Evolutionary conservation across 2,113 vertebrate species (phyloP).

Genomic region (Cnemophilus loriae): DNA sequence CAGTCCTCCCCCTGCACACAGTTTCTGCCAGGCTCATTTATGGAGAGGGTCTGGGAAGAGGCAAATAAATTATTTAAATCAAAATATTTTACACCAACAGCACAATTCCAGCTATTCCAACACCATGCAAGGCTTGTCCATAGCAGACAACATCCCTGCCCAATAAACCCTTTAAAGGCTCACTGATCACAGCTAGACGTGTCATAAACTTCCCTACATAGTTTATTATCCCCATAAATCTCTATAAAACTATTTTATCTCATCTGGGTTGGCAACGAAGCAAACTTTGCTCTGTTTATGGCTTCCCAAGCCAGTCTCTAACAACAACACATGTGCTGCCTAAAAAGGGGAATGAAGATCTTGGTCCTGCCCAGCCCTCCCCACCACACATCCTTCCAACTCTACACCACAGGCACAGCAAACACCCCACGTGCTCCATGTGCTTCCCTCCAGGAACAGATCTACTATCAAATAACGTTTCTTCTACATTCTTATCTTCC

Average conservation of each 20-base stretch:
- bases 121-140: background rate
- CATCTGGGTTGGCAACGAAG: background rate
- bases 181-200: background rate
- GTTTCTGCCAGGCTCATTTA: background rate
- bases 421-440: background rate
- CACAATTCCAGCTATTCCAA: background rate
- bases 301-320: background rate
- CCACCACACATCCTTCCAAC: background rate
- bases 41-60: background rate
- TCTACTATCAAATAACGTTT: background rate
- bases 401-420: background rate
- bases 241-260: slow-evolving; percentile 19
- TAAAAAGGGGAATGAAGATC: background rate
- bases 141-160: background rate
- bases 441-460: background rate
- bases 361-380: background rate
- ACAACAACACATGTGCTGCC: background rate
- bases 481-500: background rate
- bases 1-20: background rate
- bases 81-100: background rate
- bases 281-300: background rate
- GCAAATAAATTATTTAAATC: background rate
- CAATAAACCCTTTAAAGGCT: background rate
- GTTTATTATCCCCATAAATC: slow-evolving; percentile 20
- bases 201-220: background rate